Percentiles rank a stretch among this genome's conserved stretches.
Conservation (phyloP, 1,140 invertebrate species). For the Apis dorsata region DNA sequence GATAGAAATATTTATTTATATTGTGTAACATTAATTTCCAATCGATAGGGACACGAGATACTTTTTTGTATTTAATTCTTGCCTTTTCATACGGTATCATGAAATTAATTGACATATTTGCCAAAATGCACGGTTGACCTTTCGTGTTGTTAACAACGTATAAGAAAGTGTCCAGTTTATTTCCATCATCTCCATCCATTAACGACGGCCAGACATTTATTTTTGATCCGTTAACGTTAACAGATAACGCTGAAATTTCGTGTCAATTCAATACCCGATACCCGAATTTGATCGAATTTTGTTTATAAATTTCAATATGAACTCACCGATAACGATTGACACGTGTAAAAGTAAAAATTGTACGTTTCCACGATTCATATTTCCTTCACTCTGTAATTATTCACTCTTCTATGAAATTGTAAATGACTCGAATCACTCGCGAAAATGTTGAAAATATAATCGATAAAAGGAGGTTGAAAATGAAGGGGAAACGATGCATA, state of each 20-base stretch:
- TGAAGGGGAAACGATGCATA: not conserved
- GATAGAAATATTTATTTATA: not conserved
- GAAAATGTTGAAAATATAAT: not conserved
- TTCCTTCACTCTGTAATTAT: too few relatives aligned
- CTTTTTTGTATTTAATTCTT: not conserved
- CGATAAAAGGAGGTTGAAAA: not conserved
- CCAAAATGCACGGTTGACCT: constrained; percentile 47
- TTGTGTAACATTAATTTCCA: not conserved
- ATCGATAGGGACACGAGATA: not conserved
- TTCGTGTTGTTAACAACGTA: not conserved
- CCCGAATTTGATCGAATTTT: not conserved
- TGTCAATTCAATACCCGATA: not conserved
- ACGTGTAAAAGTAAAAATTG: not conserved
- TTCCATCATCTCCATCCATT: not conserved
- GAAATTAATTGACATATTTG: constrained; percentile 53
- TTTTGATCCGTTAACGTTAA: not conserved
- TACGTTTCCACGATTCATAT: not conserved
- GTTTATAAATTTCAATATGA: not conserved
- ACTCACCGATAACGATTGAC: constrained; percentile 7
- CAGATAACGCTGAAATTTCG: not conserved
- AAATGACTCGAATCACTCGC: too few relatives aligned
- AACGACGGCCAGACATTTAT: too few relatives aligned
- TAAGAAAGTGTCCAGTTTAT: rapidly evolving
- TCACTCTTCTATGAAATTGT: too few relatives aligned
- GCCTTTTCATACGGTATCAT: constrained; percentile 35